Evolutionary conservation across 2,888 invertebrate genomes (phyloP), one percentile per base, ranked within the genome.

Genomic region (Gari tellinella): DNA sequence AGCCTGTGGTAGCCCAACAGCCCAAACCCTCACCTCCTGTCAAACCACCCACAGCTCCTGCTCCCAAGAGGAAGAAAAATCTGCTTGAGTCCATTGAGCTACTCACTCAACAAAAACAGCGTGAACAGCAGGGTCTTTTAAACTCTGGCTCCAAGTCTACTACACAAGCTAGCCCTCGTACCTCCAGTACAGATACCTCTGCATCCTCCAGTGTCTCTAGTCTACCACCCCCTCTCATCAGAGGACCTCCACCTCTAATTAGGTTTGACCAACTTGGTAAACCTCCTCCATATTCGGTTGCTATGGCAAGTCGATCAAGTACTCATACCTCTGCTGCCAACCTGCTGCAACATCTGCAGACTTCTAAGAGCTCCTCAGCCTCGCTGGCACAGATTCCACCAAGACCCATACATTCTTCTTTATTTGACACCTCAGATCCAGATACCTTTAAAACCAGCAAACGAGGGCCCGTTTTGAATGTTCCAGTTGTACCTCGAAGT

Each of bases 201-300:
- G 31, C 31, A 31, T 10, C 31, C 31, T 31, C 31, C 10, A 31
- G 10, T 31, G 10, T 31, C 10, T 31, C 31, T 31, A 31, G 31
- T 31, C 31, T 31, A 31, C 84, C 82, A 25, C 84, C 84, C 19
- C 81, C 84, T 8, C 58, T 84, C n/a, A 73, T 84, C 64, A 73
- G 84, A 41, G 82, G 68, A 40, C 82, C 84, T 10, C 84, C 84
- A 17, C 84, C 82, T 41, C 51, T 82, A 0, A 80, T 84, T 21
- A 43, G 79, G 43, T 82, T 76, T 49, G 70, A 74, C 52, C 78
- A 73, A 26, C 31, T 75, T 12, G 60, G 51, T 17, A 72, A 65
- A 46, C 49, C 72, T 10, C 52, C 63, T 19, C 37, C 52, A 4
- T 31, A 31, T 31, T 31, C 31, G 4, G 31, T 31, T 31, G 31